Percentiles rank a stretch among this genome's conserved stretches.
Evolutionary conservation across 2,113 vertebrate genomes (phyloP).

Genomic region (Ceratotherium simum): DNA sequence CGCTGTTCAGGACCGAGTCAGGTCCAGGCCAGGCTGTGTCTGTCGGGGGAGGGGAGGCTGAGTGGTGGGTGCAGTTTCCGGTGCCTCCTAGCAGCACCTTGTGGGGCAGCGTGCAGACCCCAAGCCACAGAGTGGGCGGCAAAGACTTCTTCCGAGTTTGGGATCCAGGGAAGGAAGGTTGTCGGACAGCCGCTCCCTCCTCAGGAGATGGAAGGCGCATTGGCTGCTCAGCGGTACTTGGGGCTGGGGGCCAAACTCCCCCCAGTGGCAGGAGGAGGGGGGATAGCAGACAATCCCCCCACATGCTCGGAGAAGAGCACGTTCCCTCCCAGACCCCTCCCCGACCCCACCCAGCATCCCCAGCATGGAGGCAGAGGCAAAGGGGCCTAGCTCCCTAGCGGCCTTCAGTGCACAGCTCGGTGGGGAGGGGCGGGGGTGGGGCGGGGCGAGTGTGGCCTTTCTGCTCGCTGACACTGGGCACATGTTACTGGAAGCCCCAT

Average conservation of each 20-base stretch:
- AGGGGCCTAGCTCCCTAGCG: background rate
- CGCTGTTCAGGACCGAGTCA: background rate
- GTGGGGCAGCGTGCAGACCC: background rate
- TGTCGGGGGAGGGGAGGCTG: too few species aligned
- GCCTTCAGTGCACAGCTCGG: background rate
- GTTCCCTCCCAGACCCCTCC: too few species aligned
- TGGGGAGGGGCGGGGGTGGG: rapidly evolving
- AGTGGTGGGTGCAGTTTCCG: background rate
- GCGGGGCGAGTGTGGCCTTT: background rate
- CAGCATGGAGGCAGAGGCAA: background rate
- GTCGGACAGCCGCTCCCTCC: background rate
- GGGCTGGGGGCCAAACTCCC: background rate
- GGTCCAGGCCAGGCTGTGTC: background rate
- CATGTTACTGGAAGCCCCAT: background rate
- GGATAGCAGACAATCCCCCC: background rate
- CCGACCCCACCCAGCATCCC: too few species aligned
- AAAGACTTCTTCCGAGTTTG: background rate
- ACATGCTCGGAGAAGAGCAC: background rate
- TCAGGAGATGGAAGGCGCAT: too few species aligned
- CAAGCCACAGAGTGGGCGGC: background rate
- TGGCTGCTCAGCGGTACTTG: rapidly evolving
- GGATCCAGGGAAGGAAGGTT: background rate
- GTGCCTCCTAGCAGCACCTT: background rate
- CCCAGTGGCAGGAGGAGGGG: background rate
- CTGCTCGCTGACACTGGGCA: background rate